These are phyloP conservation scores for Chlorocebus sabaeus DNA, from an alignment of 2,113 vertebrate species.

Conservation along the genomic window DNA sequence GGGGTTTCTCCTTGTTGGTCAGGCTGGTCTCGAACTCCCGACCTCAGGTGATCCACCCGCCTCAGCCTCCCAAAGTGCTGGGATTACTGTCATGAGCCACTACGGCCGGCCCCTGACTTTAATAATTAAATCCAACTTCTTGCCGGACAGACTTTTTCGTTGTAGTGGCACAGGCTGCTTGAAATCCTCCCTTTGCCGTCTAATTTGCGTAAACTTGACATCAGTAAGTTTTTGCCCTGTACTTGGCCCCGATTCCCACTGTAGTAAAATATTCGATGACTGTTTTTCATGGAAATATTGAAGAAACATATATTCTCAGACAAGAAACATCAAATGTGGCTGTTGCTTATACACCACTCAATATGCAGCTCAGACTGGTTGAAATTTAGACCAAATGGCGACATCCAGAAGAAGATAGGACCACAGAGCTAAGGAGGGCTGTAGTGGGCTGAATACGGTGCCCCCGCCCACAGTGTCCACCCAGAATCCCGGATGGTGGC, in stretches of 20 bases:
- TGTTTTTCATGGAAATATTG: not conserved
- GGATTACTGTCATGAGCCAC: too few relatives aligned
- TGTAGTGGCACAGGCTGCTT: not conserved
- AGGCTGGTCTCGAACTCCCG: too few relatives aligned
- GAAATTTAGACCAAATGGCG: not conserved
- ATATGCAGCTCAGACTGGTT: not conserved
- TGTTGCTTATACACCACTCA: not conserved
- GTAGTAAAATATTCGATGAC: not conserved
- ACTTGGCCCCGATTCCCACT: not conserved
- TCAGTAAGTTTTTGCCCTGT: not conserved
- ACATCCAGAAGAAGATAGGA: not conserved
- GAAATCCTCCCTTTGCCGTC: constrained; percentile 1
- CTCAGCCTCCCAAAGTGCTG: too few relatives aligned
- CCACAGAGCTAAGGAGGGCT: not conserved
- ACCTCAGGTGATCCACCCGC: too few relatives aligned
- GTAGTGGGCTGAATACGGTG: not conserved
- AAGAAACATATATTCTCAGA: not conserved
- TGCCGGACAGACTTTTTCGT: not conserved
- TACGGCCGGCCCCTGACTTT: not conserved
- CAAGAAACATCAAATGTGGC: not conserved
- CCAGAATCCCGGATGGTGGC: not conserved
- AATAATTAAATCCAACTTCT: not conserved
- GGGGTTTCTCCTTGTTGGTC: too few relatives aligned
- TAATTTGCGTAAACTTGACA: not conserved
- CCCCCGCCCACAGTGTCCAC: not conserved